Conservation (phyloP, 2,888 invertebrate genomes). For the Cactoblastis cactorum region DNA sequence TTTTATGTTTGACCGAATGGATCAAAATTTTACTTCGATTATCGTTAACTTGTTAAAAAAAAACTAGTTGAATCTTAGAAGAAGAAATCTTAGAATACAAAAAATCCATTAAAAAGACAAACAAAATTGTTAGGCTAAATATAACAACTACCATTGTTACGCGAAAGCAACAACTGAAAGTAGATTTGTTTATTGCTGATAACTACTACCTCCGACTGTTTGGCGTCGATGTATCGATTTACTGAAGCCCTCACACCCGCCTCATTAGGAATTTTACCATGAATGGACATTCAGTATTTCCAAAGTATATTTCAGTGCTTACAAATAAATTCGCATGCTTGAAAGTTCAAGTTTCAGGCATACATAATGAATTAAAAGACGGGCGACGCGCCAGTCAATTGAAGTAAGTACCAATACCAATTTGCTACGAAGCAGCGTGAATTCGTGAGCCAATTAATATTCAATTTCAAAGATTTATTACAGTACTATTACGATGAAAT, state of each 20-base stretch:
- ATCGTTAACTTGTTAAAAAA: too few relatives aligned
- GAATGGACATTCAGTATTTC: slow-evolving; percentile 25
- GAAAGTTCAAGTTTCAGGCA: neutral
- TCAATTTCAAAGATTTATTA: neutral
- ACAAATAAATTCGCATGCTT: neutral
- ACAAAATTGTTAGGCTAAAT: too few relatives aligned
- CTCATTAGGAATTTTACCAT: slow-evolving; percentile 42
- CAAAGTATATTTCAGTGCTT: neutral
- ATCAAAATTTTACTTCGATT: too few relatives aligned
- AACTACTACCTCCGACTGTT: slow-evolving; percentile 44
- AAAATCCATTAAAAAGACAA: too few relatives aligned
- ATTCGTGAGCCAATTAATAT: slow-evolving; percentile 21
- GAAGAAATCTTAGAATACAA: too few relatives aligned
- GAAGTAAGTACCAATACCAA: neutral
- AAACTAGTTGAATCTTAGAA: too few relatives aligned
- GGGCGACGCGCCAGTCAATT: slow-evolving; percentile 1
- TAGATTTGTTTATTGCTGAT: slow-evolving; percentile 33
- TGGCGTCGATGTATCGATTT: slow-evolving; percentile 69
- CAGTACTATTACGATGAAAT: neutral
- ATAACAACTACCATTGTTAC: too few relatives aligned
- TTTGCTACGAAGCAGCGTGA: neutral
- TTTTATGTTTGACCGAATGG: too few relatives aligned
- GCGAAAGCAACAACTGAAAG: too few relatives aligned
- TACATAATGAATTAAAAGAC: neutral
- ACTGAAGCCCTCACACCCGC: slow-evolving; percentile 34